Base-by-base conservation (phyloP, 1,140 invertebrate genomes). In the Pachypeltis micranthus region DNA sequence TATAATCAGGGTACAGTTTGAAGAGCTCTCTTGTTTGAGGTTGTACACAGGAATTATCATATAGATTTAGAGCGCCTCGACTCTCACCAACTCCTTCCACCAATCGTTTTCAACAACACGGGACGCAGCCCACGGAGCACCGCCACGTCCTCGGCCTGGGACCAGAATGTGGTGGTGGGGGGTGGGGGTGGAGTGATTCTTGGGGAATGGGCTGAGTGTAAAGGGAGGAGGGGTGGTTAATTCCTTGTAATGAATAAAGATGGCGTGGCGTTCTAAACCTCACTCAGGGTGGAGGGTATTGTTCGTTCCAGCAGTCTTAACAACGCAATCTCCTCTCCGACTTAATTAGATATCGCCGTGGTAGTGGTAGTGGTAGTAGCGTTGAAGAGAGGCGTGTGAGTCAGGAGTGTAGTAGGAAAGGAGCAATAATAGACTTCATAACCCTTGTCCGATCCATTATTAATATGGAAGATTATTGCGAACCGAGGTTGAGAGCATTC, bases 161-260 rank as follows among this genome's bases (percentile, higher is more conserved):
- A n/a, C n/a, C n/a, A n/a, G n/a, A n/a, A n/a, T 39, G 34, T 39
- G 34, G 34, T 51, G 47, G 47, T 10, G 47, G 47, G 47, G 47
- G 21, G n/a, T n/a, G n/a, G n/a, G n/a, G n/a, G n/a, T n/a, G n/a
- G n/a, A n/a, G n/a, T n/a, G n/a, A n/a, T n/a, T n/a, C n/a, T n/a
- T n/a, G n/a, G n/a, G n/a, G n/a, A n/a, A n/a, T n/a, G n/a, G n/a
- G n/a, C n/a, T n/a, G n/a, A n/a, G n/a, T n/a, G n/a, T n/a, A n/a
- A n/a, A n/a, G n/a, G n/a, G n/a, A n/a, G n/a, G n/a, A n/a, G n/a
- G n/a, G n/a, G n/a, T n/a, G n/a, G 47, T 51, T 51, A 51, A 51
- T 51, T 51, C 47, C 47, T 51, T 51, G 47, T 51, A 51, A 51
- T 51, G 47, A 51, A 51, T 51, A 51, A 51, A 51, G 47, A 51